Evolutionary conservation across 2,888 invertebrate species (phyloP).

Genomic region (Crepidodera aurea): DNA sequence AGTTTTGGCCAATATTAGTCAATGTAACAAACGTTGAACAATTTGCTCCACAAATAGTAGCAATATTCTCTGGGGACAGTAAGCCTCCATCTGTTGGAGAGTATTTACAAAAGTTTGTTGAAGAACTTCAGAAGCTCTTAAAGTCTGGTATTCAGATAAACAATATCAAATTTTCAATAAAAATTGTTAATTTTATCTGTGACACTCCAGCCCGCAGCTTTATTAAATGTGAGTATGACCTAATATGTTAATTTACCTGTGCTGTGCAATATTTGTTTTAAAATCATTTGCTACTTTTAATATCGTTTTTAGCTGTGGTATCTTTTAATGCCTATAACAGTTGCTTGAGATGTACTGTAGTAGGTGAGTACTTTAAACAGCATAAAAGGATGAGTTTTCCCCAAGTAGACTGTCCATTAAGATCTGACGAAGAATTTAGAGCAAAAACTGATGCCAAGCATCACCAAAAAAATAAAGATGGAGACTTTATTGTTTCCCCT

Average conservation of each 20-base stretch:
- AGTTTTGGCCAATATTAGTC: conserved; percentile 20
- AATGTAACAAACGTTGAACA: conserved; percentile 10
- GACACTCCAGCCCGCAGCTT: conserved; percentile 9
- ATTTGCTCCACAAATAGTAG: conserved; percentile 5
- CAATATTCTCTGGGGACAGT: conserved; percentile 16
- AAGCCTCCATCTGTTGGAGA: conserved; percentile 12
- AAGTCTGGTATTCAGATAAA: conserved; percentile 14
- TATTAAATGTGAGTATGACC: conserved; percentile 6
- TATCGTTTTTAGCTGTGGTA: conserved; percentile 9
- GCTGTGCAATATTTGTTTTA: background rate
- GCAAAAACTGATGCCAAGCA: conserved; percentile 18
- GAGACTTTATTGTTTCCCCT: conserved; percentile 1
- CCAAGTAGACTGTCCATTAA: conserved; percentile 18
- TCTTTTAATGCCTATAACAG: conserved; percentile 19
- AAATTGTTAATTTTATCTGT: conserved; percentile 13
- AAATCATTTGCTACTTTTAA: background rate
- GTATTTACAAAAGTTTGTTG: conserved; percentile 20
- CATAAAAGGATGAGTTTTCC: conserved; percentile 18
- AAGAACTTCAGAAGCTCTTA: conserved; percentile 19
- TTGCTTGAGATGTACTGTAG: conserved; percentile 15
- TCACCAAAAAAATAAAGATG: conserved; percentile 18
- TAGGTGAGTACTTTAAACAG: conserved; percentile 16
- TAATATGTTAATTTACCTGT: background rate
- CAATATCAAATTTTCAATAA: conserved; percentile 10
- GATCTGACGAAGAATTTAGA: conserved; percentile 14